Conservation (phyloP, 2,888 invertebrate genomes). For the Xanthia icteritia region DNA sequence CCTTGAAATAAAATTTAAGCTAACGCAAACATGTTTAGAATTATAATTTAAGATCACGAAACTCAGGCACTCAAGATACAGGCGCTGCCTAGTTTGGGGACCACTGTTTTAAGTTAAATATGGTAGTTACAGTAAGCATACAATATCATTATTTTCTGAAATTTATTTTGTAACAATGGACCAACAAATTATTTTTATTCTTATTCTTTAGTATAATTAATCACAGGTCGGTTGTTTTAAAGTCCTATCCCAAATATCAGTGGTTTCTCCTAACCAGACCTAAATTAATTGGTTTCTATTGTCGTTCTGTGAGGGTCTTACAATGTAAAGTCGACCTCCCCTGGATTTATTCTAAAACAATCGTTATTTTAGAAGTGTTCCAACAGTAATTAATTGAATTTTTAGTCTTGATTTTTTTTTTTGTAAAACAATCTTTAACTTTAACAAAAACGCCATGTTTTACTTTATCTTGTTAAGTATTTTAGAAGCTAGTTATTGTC, state of each 20-base stretch:
- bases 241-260: neutral
- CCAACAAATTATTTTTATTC: neutral
- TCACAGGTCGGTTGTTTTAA: neutral
- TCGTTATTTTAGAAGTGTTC: constrained; percentile 20
- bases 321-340: neutral
- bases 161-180: too few species aligned
- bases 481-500: neutral
- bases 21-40: too few species aligned
- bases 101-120: too few species aligned
- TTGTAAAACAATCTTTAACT: neutral
- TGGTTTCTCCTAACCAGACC: neutral
- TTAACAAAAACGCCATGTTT: neutral
- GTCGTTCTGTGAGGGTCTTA: neutral
- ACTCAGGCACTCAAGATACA: too few species aligned
- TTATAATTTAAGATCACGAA: too few species aligned
- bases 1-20: too few species aligned
- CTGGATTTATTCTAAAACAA: constrained; percentile 12
- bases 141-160: too few species aligned
- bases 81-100: too few species aligned
- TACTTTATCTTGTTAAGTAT: neutral
- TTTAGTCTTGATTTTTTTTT: neutral
- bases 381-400: neutral
- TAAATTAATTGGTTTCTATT: constrained; percentile 27
- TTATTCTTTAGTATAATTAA: neutral
- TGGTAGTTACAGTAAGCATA: too few species aligned